Conservation (phyloP, 1,140 invertebrate genomes). For the Neoseiulus cucumeris region DNA sequence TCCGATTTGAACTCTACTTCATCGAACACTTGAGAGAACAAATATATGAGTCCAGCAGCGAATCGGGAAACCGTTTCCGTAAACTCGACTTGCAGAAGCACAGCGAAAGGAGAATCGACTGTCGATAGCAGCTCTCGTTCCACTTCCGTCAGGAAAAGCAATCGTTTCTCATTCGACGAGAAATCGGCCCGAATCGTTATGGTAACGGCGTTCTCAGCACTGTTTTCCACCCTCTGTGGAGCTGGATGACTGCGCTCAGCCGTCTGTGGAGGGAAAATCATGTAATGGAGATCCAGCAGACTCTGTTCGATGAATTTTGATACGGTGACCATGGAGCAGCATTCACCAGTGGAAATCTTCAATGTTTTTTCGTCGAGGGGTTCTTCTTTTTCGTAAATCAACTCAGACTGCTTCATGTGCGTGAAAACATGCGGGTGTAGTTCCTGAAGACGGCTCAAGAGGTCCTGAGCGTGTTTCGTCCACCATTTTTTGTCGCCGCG, state of each 20-base stretch:
- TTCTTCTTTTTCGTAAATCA: too few species aligned
- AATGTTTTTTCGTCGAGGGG: too few species aligned
- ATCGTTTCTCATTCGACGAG: not conserved
- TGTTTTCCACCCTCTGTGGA: not conserved
- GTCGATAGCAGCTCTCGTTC: not conserved
- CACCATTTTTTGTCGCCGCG: not conserved
- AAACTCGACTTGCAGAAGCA: not conserved
- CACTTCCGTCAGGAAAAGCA: not conserved
- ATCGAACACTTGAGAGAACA: not conserved
- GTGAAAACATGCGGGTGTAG: not conserved
- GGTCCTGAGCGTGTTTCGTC: not conserved
- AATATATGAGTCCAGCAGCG: not conserved
- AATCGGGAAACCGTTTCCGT: not conserved
- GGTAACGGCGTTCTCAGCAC: not conserved
- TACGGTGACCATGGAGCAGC: not conserved
- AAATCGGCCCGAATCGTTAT: conserved; percentile 1
- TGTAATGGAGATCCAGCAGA: not conserved
- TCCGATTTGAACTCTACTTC: not conserved
- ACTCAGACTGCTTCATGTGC: too few species aligned
- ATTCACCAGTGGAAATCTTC: not conserved
- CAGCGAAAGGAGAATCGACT: not conserved
- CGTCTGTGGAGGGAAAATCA: not conserved
- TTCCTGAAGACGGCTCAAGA: not conserved
- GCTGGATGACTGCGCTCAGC: not conserved
- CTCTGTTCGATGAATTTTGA: conserved; percentile 8